Evolutionary conservation across 2,797 vertebrate species (phyloP).

Genomic region (Cynodonichthys magdalenae): DNA sequence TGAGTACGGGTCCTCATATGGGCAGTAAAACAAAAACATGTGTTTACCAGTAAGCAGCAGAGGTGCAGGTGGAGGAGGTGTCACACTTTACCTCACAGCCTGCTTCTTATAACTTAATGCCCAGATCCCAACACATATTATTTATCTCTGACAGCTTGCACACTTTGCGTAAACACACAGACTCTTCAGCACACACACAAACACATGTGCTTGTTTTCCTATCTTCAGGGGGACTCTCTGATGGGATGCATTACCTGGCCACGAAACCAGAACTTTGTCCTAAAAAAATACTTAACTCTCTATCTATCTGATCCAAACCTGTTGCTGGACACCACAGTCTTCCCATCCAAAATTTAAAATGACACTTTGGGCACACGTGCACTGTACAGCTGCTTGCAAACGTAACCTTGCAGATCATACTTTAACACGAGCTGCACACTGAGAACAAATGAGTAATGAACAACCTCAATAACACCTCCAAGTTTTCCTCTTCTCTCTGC

Average conservation of each 20-base stretch:
- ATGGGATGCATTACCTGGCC: background rate
- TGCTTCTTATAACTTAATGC: constrained; percentile 81
- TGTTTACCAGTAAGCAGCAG: constrained; percentile 56
- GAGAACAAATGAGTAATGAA: constrained; percentile 77
- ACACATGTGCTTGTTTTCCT: constrained; percentile 5
- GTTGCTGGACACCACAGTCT: background rate
- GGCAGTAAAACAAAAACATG: constrained; percentile 1
- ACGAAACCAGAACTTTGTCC: background rate
- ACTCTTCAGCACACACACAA: background rate
- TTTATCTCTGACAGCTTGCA: constrained; percentile 80
- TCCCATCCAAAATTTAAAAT: constrained; percentile 2
- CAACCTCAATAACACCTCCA: constrained; percentile 86
- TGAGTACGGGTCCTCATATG: constrained; percentile 8
- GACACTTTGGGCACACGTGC: constrained; percentile 11
- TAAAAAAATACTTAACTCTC: background rate
- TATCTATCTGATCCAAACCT: background rate
- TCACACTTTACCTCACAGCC: constrained; percentile 74
- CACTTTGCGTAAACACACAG: constrained; percentile 64
- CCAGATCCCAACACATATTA: constrained; percentile 80
- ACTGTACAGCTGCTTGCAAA: constrained; percentile 20
- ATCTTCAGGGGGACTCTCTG: constrained; percentile 8
- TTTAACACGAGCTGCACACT: constrained; percentile 41
- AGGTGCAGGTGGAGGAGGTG: constrained; percentile 49
- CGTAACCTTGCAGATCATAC: constrained; percentile 52
- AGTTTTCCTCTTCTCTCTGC: constrained; percentile 80